Percentiles rank a stretch among this genome's conserved stretches.
Conservation (phyloP, 2,113 vertebrate genomes). For the Osmerus mordax region DNA sequence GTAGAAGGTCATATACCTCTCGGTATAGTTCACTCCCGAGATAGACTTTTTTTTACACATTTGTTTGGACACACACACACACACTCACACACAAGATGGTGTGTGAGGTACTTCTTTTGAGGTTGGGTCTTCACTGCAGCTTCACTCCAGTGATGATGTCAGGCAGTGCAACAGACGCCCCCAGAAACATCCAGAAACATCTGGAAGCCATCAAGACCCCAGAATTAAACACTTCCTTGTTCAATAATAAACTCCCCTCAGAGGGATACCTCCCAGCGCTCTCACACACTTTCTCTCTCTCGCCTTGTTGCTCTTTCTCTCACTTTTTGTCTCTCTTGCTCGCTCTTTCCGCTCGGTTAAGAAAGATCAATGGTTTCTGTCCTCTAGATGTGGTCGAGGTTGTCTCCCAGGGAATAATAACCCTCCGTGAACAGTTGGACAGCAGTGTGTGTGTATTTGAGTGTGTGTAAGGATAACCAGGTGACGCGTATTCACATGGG, state of each 20-base stretch:
- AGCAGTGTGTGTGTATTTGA: background rate
- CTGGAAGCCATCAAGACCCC: conserved; percentile 39
- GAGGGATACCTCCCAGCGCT: background rate
- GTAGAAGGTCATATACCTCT: conserved; percentile 36
- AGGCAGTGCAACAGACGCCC: conserved; percentile 4
- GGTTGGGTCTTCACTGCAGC: background rate
- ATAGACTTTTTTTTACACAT: conserved; percentile 15
- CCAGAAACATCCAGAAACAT: conserved; percentile 33
- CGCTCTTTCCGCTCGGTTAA: background rate
- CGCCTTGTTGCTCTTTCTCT: background rate
- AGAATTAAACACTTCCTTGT: conserved; percentile 34
- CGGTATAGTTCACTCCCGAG: background rate
- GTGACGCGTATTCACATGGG: too few species aligned
- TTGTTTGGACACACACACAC: conserved; percentile 4
- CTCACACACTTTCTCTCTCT: background rate
- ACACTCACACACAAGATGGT: background rate
- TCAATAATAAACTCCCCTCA: conserved; percentile 16
- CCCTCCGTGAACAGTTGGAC: conserved; percentile 15
- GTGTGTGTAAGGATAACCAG: background rate
- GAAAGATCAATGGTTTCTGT: conserved; percentile 1
- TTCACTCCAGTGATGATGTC: background rate
- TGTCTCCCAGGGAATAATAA: background rate
- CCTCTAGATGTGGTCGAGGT: background rate
- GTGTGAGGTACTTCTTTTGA: background rate
- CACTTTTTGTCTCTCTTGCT: background rate